Evolutionary conservation across 2,113 vertebrate species (phyloP), one percentile per base, ranked within the genome.

Genomic region (Regulus satrapa): DNA sequence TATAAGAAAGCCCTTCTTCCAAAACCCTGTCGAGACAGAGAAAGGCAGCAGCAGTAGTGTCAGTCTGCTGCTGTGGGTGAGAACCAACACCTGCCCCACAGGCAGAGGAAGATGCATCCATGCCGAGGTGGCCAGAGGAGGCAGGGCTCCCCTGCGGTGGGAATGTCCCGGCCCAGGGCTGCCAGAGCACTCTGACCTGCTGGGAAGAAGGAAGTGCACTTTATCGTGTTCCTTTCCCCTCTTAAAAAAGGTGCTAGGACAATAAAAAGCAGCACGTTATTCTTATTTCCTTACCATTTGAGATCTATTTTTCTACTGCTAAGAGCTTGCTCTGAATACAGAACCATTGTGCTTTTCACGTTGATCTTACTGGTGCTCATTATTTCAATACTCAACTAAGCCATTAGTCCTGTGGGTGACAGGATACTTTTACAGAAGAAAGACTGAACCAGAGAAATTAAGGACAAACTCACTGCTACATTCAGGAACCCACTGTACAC

Each of bases 71-170:
- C 40, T 8, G 46, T 1, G 2, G 24, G n/a, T 43, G 54, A 8
- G 51, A 62, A 23, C 16, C 14, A 73, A 28, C 40, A 34, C 31
- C 8, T 29, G n/a, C 13, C 41, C 32, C 81, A 6, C 31, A 25
- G 5, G 12, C 31, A 13, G 40, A 45, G 54, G 55, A 1, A 56
- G 51, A 11, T 1, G 1, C 0, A 29, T 7, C 25, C 46, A n/a
- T n/a, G n/a, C n/a, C 0, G 0, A 63, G 49, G 41, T 0, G 19
- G 31, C 54, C 46, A 13, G 34, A 43, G 36, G 25, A 59, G 51
- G 32, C 64, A 31, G 8, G 3, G 40, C 24, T 19, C 54, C 21
- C n/a, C n/a, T n/a, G n/a, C n/a, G n/a, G n/a, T n/a, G n/a, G n/a
- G n/a, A n/a, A n/a, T n/a, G n/a, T n/a, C n/a, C n/a, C n/a, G n/a